Conservation (phyloP, 2,888 invertebrate species). For the Temnothorax unifasciatus region DNA sequence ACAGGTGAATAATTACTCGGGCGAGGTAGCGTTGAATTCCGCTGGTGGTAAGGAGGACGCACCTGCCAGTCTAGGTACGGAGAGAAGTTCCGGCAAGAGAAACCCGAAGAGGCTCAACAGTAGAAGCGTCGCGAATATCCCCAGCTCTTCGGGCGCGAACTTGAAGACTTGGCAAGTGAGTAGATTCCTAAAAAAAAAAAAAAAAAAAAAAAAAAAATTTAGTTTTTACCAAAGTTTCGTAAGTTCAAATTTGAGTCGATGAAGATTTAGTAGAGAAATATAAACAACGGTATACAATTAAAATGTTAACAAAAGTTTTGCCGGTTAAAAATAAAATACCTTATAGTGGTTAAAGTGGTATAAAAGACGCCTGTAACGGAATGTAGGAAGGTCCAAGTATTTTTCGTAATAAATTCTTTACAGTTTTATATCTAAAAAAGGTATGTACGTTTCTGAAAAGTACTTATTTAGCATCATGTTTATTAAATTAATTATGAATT, state of each 20-base stretch:
- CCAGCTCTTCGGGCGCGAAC: constrained; percentile 76
- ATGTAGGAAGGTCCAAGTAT: too few relatives aligned
- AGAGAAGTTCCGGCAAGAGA: constrained; percentile 77
- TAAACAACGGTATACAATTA: neutral
- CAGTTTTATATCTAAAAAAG: too few relatives aligned
- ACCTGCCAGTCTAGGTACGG: constrained; percentile 78
- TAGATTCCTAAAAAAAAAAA: constrained; percentile 14
- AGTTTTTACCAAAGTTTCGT: neutral
- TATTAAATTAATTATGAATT: too few relatives aligned
- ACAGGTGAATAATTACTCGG: constrained; percentile 77
- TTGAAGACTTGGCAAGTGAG: constrained; percentile 81
- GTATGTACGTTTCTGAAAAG: too few relatives aligned
- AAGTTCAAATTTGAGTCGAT: neutral
- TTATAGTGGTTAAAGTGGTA: too few relatives aligned
- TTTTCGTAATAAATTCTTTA: too few relatives aligned
- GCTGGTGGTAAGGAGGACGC: constrained; percentile 72
- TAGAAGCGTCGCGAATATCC: constrained; percentile 82
- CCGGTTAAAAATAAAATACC: neutral
- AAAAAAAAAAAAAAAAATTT: neutral
- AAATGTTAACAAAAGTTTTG: neutral
- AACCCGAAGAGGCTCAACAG: constrained; percentile 77
- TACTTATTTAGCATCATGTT: too few relatives aligned
- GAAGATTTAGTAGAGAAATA: neutral
- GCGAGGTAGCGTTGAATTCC: constrained; percentile 16
- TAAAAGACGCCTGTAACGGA: too few relatives aligned